A percentile compares a stretch with the other conserved stretches of the same genome.
phyloP scores from a whole-genome alignment of 2,797 vertebrate species.

The Chiroxiphia lanceolata region DNA sequence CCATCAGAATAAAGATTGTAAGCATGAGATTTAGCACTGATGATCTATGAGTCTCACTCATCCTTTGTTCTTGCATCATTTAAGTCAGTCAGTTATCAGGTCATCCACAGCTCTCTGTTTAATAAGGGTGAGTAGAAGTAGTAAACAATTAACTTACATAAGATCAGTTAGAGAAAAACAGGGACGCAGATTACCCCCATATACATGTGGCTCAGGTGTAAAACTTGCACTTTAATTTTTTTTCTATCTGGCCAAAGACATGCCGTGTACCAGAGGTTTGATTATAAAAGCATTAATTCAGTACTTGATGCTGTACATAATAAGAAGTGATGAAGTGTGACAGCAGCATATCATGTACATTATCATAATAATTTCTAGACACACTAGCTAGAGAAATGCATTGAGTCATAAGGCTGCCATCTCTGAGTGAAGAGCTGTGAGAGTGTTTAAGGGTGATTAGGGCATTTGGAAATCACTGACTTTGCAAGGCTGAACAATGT shows the following conservation, averaged over 20 bases:
- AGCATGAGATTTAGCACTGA: background rate
- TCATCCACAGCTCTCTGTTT: background rate
- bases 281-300: constrained; percentile 15
- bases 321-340: constrained; percentile 42
- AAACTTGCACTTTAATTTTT: background rate
- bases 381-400: background rate
- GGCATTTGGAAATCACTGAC: background rate
- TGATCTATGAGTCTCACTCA: background rate
- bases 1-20: background rate
- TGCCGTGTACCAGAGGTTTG: background rate
- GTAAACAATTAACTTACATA: background rate
- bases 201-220: background rate
- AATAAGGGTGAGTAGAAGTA: background rate
- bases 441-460: background rate
- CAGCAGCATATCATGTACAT: background rate
- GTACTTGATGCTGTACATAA: background rate
- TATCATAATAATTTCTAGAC: background rate
- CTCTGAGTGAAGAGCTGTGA: background rate
- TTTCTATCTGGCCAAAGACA: background rate
- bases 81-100: background rate
- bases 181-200: background rate
- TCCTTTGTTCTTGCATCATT: background rate
- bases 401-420: background rate
- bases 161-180: background rate
- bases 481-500: background rate